Base-by-base conservation (phyloP, 2,113 vertebrate species). In the Ia io region DNA sequence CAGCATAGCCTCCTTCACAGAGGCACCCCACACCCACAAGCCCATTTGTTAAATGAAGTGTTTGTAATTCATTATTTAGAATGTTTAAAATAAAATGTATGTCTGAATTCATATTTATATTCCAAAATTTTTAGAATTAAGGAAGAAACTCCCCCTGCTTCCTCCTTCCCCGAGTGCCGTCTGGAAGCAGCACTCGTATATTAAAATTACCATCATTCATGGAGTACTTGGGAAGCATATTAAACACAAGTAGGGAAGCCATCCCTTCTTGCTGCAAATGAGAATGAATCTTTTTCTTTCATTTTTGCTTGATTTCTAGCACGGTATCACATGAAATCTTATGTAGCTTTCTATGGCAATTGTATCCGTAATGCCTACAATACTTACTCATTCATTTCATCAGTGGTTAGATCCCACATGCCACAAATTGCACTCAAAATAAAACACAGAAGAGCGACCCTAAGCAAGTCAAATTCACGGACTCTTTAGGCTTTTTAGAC, bases 201-300 rank as follows among this genome's bases (percentile, higher is more conserved):
- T 80, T 84, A 90, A 89, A 94, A 87, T 89, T 6, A 59, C 32
- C 49, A 80, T 88, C 32, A 88, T 86, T 96, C 73, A 82, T 4
- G n/a, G 37, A 93, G 17, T 9, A 87, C 14, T 67, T 11, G 95
- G 10, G 18, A 94, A 86, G 84, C 93, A 82, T 92, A 74, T 56
- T 61, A 86, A 96, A 84, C 3, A 49, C 84, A 53, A 32, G 30
- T 0, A 5, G 71, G 35, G 30, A 44, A 89, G 69, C 47, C 90
- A 7, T 23, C 40, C 30, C 53, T 87, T 14, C 63, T 80, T 83
- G 47, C 69, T 35, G 13, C 65, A 90, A 78, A 7, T 30, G 78
- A 96, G 10, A 95, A 10, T 0, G 2, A 9, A 84, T 44, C 2
- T 87, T 90, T 96, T 53, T 56, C 5, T 87, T 88, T 90, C n/a